Percentiles rank a stretch among this genome's conserved stretches.
Evolutionary conservation across 2,888 invertebrate genomes (phyloP).

Genomic region (Pteria penguin): DNA sequence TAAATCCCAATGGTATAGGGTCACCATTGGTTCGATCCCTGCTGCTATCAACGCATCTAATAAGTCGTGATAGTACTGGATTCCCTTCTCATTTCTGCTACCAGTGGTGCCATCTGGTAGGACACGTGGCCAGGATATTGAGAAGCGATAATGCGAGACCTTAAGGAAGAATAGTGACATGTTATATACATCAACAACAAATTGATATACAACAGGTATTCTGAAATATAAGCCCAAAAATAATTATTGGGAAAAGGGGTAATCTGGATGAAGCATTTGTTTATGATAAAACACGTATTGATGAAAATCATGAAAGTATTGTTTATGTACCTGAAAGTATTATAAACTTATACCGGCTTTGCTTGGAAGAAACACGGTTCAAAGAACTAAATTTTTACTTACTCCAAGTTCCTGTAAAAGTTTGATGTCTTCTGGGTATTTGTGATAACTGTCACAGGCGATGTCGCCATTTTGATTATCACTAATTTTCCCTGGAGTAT

Average conservation of each 20-base stretch:
- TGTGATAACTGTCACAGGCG: conserved; percentile 86
- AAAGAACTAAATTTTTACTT: too few species aligned
- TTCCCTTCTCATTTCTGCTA: conserved; percentile 82
- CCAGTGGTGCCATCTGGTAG: conserved; percentile 83
- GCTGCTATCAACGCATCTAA: conserved; percentile 85
- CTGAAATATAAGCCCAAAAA: too few species aligned
- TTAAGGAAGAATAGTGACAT: too few species aligned
- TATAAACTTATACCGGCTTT: too few species aligned
- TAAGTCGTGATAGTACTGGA: conserved; percentile 88
- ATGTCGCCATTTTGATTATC: conserved; percentile 84
- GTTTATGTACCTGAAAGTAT: too few species aligned
- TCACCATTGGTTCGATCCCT: conserved; percentile 83
- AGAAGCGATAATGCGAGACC: conserved; percentile 78
- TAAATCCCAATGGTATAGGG: conserved; percentile 81
- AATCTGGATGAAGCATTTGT: too few species aligned
- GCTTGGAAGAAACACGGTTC: too few species aligned
- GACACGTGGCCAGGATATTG: conserved; percentile 87
- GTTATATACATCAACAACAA: too few species aligned
- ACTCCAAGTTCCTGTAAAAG: conserved; percentile 81
- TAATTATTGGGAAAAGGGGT: too few species aligned
- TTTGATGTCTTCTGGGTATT: conserved; percentile 83
- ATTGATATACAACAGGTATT: too few species aligned
- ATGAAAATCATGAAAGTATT: too few species aligned
- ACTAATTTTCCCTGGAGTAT: conserved; percentile 81
- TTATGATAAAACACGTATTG: too few species aligned